Percentiles rank a stretch among this genome's conserved stretches.
Evolutionary conservation across 2,888 invertebrate genomes (phyloP).

Genomic region (Papilio elwesi): DNA sequence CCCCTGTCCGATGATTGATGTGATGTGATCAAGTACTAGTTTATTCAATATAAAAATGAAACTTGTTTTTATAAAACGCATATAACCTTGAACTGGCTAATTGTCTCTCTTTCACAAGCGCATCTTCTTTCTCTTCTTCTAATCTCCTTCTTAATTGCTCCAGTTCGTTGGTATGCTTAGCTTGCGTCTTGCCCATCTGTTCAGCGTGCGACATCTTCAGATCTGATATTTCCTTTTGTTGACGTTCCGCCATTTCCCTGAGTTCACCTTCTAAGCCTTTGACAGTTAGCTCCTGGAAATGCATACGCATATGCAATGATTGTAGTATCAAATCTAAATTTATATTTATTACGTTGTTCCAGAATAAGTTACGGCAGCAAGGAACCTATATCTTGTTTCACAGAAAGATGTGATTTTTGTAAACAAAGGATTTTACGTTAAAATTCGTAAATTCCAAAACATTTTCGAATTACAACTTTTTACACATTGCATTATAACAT

Average conservation of each 20-base stretch:
- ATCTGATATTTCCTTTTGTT: conserved; percentile 86
- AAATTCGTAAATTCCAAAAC: no score
- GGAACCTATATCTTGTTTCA: no score
- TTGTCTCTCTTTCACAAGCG: conserved; percentile 75
- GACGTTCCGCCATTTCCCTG: conserved; percentile 89
- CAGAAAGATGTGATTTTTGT: no score
- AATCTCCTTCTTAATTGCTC: conserved; percentile 83
- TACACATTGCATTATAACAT: no score
- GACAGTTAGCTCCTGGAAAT: conserved; percentile 89
- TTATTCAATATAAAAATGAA: conserved; percentile 1
- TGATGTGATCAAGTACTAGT: no score
- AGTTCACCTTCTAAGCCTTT: conserved; percentile 94
- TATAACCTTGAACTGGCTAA: conserved; percentile 71
- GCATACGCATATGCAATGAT: no score
- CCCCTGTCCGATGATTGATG: no score
- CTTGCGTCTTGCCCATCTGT: conserved; percentile 67
- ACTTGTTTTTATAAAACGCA: neutral
- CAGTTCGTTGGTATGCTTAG: conserved; percentile 71
- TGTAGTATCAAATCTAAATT: no score
- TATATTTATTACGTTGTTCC: conserved; percentile 13
- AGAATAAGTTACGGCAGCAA: no score
- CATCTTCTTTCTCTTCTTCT: conserved; percentile 73
- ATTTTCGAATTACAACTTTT: no score
- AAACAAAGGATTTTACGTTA: no score
- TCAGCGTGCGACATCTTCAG: conserved; percentile 76